Evolutionary conservation across 2,888 invertebrate species (phyloP).

Genomic region (Neoscelio sp.): DNA sequence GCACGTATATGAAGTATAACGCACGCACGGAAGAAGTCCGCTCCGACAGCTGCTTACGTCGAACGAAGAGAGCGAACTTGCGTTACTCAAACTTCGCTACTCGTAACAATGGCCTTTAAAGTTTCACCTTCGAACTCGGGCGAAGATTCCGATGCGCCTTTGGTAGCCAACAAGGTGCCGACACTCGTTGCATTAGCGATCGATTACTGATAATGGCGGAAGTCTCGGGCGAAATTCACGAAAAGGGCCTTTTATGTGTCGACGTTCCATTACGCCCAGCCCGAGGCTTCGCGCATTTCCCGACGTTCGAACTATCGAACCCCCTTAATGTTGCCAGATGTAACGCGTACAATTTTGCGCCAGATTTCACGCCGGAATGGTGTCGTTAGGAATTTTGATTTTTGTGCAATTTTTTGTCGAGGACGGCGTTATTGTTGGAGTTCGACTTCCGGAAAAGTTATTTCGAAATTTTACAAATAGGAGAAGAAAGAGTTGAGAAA

Average conservation of each 20-base stretch:
- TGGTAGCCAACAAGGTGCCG: conserved; percentile 21
- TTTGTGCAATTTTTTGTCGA: no score
- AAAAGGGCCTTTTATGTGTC: conserved; percentile 61
- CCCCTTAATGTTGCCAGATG: conserved; percentile 47
- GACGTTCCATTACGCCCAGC: conserved; percentile 55
- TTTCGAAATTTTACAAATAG: no score
- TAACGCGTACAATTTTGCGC: conserved; percentile 24
- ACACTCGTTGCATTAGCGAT: conserved; percentile 55
- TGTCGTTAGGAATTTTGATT: conserved; percentile 15
- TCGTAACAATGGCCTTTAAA: conserved; percentile 28
- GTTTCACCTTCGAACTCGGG: conserved; percentile 31
- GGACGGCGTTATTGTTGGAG: no score
- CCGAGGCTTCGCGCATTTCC: conserved; percentile 47
- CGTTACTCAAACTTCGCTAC: no score
- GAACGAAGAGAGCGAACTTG: conserved; percentile 7
- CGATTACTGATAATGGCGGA: conserved; percentile 70
- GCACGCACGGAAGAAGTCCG: conserved; percentile 37
- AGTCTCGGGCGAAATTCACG: conserved; percentile 60
- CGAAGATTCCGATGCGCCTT: conserved; percentile 23
- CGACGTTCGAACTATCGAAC: conserved; percentile 36
- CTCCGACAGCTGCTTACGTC: conserved; percentile 49
- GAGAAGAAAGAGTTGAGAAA: no score
- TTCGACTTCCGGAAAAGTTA: no score
- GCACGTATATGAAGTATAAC: conserved; percentile 56
- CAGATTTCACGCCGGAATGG: conserved; percentile 16